A percentile compares a stretch with the other conserved stretches of the same genome.
Evolutionary conservation across 2,113 vertebrate species (phyloP).

Genomic region (Callopanchax toddi): DNA sequence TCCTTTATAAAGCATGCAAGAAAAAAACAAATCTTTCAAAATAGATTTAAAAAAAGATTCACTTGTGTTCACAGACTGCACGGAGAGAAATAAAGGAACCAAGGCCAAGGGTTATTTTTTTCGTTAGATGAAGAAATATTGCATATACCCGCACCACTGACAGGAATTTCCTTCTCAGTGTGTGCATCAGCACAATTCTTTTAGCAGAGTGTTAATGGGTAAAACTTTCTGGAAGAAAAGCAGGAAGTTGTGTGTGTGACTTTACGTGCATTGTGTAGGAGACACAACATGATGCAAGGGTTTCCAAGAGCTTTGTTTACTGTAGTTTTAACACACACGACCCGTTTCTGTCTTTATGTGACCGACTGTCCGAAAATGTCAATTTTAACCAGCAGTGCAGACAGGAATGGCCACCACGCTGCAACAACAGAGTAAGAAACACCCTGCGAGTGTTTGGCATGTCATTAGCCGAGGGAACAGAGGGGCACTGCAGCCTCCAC

Average conservation of each 20-base stretch:
- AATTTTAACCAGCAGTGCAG: background rate
- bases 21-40: constrained; percentile 54
- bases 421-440: constrained; percentile 21
- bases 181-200: constrained; percentile 54
- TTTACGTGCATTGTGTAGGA: background rate
- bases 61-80: constrained; percentile 17
- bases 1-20: constrained; percentile 50
- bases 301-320: constrained; percentile 54
- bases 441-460: constrained; percentile 33
- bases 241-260: background rate
- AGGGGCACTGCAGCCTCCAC: constrained; percentile 28
- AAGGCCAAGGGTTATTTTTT: constrained; percentile 37
- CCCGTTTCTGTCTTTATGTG: background rate
- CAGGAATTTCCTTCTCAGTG: constrained; percentile 38
- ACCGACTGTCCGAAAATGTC: background rate
- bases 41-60: constrained; percentile 22
- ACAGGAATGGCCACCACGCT: constrained; percentile 5
- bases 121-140: constrained; percentile 49
- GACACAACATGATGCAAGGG: constrained; percentile 50
- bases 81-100: constrained; percentile 29
- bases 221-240: constrained; percentile 31
- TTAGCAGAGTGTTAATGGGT: constrained; percentile 47
- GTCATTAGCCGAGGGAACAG: constrained; percentile 50
- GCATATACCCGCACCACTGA: constrained; percentile 43
- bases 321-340: constrained; percentile 14